Evolutionary conservation across 2,888 invertebrate species (phyloP).

Genomic region (Nephrotoma flavescens): DNA sequence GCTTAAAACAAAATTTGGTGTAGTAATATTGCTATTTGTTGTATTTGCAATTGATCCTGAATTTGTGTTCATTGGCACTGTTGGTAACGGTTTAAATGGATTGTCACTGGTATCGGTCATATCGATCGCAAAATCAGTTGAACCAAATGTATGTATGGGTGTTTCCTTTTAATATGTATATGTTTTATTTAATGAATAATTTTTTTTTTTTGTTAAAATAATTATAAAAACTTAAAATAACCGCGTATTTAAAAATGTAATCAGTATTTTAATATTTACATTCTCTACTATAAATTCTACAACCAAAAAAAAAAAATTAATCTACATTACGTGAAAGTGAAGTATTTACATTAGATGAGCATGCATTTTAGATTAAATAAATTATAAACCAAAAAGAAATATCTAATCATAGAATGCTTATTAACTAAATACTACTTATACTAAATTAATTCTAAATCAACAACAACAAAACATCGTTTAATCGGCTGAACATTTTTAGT

Average conservation of each 20-base stretch:
- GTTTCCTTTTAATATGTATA: background rate
- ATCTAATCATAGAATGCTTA: background rate
- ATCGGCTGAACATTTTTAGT: no score
- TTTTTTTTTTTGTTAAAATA: background rate
- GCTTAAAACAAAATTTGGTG: constrained; percentile 2
- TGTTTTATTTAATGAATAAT: background rate
- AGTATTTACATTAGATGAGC: background rate
- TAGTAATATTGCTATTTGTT: background rate
- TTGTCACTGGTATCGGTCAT: constrained; percentile 6
- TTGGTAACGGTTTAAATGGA: background rate
- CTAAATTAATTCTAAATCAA: background rate
- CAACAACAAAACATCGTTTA: background rate
- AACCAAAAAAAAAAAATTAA: background rate
- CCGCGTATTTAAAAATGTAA: background rate
- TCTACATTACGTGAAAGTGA: background rate
- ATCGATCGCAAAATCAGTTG: constrained; percentile 3
- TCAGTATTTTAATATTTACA: background rate
- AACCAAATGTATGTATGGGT: background rate
- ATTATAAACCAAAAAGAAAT: background rate
- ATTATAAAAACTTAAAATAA: background rate
- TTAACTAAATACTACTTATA: background rate
- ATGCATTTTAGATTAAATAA: background rate
- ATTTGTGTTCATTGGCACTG: background rate
- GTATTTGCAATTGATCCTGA: background rate
- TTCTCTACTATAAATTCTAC: background rate